Evolutionary conservation across 2,113 vertebrate genomes (phyloP), one percentile per base, ranked within the genome.

Genomic region (Indicator indicator): DNA sequence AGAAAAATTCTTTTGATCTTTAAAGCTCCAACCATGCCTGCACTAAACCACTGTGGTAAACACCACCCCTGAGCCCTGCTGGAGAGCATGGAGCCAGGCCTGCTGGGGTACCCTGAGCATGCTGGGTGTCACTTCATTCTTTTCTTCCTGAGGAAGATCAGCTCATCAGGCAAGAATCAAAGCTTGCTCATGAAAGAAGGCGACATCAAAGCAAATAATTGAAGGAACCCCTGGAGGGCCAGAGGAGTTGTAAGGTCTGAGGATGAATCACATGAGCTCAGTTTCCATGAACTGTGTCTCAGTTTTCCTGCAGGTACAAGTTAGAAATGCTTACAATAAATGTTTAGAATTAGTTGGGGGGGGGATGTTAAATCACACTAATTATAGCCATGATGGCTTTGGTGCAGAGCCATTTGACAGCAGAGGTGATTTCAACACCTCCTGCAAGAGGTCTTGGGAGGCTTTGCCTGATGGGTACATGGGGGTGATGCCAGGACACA

Each of bases 161-260:
- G 93, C 93, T 95, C 80, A 93, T 95, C 95, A 65, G 87, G 81
- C 94, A 72, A 72, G 68, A 89, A 96, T 68, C 90, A 93, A 88
- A 88, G 64, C 46, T 59, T 90, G 77, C 19, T 93, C 94, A 93
- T 94, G 95, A 95, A 95, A 97, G 92, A 76, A 69, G 96, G 90
- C 60, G 77, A 96, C 98, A 96, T 97, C 98, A 98, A 97, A 98
- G 97, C 58, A 87, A 89, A 94, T 60, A 82, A 85, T 90, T 85
- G 64, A 92, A 96, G 96, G 94, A 97, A 96, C 93, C 97, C 97
- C 97, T 89, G 60, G 71, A 96, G 97, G 97, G 96, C 94, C 97
- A 95, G 95, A 92, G 97, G 88, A 97, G 79, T 96, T 97, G 95
- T 90, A 97, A 95, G 95, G 73, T 91, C 94, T 96, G 83, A 95